Evolutionary conservation across 2,113 vertebrate species (phyloP).

Genomic region (Lampris incognitus): DNA sequence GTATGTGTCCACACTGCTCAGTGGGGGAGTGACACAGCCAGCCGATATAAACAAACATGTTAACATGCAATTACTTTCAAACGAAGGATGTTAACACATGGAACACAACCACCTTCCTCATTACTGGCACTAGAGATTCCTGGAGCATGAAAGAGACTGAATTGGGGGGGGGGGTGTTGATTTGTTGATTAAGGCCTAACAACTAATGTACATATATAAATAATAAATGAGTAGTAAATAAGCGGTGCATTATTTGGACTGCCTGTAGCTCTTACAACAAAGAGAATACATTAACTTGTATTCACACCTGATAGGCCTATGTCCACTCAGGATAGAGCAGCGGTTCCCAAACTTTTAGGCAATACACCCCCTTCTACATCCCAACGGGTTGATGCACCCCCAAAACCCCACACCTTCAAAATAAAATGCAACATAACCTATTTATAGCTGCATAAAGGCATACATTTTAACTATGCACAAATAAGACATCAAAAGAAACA

Average conservation of each 20-base stretch:
- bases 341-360: not conserved
- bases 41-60: conserved; percentile 49
- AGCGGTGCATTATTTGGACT: conserved; percentile 9
- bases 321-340: conserved; percentile 19
- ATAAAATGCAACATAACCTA: no score
- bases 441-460: no score
- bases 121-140: conserved; percentile 10
- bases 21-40: conserved; percentile 36
- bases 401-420: no score
- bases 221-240: not conserved
- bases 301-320: conserved; percentile 24
- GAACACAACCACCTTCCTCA: conserved; percentile 8
- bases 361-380: no score
- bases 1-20: conserved; percentile 35
- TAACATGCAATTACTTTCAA: conserved; percentile 25
- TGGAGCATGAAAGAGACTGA: conserved; percentile 4
- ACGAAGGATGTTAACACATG: not conserved
- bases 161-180: no score
- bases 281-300: conserved; percentile 23
- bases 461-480: no score
- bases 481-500: no score
- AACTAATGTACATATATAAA: not conserved
- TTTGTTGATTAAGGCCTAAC: not conserved
- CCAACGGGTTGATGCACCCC: no score
- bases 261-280: not conserved